Percentiles rank a stretch among this genome's conserved stretches.
phyloP scores from a whole-genome alignment of 2,113 vertebrate genomes.

The Leucosticte australis region DNA sequence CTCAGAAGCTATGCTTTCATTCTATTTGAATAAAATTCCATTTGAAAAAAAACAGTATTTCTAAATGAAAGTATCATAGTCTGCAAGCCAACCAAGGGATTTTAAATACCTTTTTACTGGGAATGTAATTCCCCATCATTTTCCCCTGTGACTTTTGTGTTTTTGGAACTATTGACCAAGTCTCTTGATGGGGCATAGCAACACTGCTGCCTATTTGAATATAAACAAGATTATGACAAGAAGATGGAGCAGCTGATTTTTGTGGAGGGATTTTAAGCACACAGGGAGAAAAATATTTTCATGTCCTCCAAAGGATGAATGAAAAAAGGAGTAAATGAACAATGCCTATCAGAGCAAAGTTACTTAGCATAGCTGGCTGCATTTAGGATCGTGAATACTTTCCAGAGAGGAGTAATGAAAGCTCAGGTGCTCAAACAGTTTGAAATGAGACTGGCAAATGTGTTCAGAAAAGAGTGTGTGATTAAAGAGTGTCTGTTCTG shows the following conservation, averaged over 20 bases:
- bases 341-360: background rate
- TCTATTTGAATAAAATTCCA: background rate
- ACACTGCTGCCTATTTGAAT: background rate
- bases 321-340: background rate
- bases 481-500: background rate
- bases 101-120: background rate
- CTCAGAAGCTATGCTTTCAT: background rate
- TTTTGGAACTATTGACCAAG: background rate
- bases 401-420: background rate
- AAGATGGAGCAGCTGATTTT: background rate
- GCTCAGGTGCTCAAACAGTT: slow-evolving; percentile 43
- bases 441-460: slow-evolving; percentile 34
- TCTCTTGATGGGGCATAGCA: background rate
- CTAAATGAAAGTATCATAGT: background rate
- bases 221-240: background rate
- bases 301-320: background rate
- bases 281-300: background rate
- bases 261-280: background rate
- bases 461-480: background rate
- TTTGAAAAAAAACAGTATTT: background rate
- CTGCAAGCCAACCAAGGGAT: background rate
- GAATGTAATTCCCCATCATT: background rate
- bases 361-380: background rate
- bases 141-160: background rate
- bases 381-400: background rate